Percentiles rank a stretch among this genome's conserved stretches.
Evolutionary conservation across 1,140 invertebrate genomes (phyloP).

Genomic region (Acromyrmex charruanus): DNA sequence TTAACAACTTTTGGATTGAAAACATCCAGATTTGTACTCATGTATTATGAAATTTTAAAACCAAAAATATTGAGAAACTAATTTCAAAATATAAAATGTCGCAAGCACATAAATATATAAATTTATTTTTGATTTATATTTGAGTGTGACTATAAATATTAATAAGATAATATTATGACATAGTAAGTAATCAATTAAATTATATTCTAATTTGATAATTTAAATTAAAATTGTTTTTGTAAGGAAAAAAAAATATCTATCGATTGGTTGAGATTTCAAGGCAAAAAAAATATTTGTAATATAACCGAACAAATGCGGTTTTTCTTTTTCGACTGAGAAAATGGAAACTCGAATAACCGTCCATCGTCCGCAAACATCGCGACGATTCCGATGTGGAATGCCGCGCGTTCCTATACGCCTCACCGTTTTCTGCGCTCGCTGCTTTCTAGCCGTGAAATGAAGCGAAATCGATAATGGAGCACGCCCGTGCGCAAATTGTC

Average conservation of each 20-base stretch:
- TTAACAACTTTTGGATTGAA: neutral
- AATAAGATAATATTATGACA: neutral
- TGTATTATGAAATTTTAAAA: neutral
- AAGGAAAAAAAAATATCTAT: neutral
- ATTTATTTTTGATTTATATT: constrained; percentile 10
- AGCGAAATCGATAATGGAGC: constrained; percentile 77
- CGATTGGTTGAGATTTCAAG: neutral
- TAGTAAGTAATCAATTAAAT: neutral
- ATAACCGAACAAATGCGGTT: neutral
- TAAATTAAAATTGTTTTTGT: neutral
- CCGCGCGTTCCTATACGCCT: constrained; percentile 45
- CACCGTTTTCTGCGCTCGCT: neutral
- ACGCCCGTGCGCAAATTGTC: constrained; percentile 73
- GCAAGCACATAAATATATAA: neutral
- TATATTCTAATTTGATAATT: neutral
- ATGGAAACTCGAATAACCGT: constrained; percentile 70
- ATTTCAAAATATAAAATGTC: neutral
- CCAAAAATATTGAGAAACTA: neutral
- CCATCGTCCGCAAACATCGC: constrained; percentile 63
- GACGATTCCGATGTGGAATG: constrained; percentile 65
- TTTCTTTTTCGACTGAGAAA: constrained; percentile 39
- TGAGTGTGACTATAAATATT: neutral
- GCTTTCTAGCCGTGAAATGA: constrained; percentile 69
- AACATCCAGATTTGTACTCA: no score
- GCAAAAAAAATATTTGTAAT: neutral